Evolutionary conservation across 2,888 invertebrate genomes (phyloP).

Genomic region (Parnassius mnemosyne): DNA sequence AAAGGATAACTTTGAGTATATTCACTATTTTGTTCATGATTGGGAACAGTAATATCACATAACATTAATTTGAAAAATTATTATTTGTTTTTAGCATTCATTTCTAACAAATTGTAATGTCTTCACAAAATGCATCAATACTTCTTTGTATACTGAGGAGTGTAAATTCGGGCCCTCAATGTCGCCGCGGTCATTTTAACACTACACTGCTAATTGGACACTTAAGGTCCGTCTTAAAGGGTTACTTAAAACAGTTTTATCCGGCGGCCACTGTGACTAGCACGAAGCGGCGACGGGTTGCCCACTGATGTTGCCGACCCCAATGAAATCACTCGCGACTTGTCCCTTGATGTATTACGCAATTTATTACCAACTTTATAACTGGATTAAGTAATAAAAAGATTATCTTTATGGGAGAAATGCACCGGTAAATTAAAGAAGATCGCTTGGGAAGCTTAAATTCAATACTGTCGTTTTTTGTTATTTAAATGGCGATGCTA

Average conservation of each 20-base stretch:
- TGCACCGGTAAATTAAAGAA: not conserved
- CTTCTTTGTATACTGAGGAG: constrained; percentile 63
- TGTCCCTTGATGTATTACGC: constrained; percentile 9
- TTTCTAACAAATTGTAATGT: constrained; percentile 31
- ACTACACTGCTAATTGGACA: constrained; percentile 76
- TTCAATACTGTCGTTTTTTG: constrained; percentile 2
- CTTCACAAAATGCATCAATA: constrained; percentile 49
- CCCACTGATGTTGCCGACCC: constrained; percentile 17
- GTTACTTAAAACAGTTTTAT: constrained; percentile 66
- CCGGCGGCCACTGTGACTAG: constrained; percentile 51
- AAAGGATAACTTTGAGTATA: too few relatives aligned
- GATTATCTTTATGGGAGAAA: constrained; percentile 24
- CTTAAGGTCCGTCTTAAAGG: constrained; percentile 63
- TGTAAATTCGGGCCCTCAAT: constrained; percentile 72
- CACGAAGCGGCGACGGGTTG: constrained; percentile 44
- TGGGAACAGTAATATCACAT: too few relatives aligned
- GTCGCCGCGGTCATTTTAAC: constrained; percentile 77
- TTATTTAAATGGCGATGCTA: too few relatives aligned
- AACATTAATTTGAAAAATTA: too few relatives aligned
- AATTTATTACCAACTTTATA: constrained; percentile 12
- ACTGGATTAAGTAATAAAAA: constrained; percentile 16
- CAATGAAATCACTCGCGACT: not conserved
- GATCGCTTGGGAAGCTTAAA: not conserved
- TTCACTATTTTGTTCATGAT: too few relatives aligned
- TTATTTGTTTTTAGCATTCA: constrained; percentile 11